Evolutionary conservation across 1,140 invertebrate genomes (phyloP).

Genomic region (Lepidurus packardi): DNA sequence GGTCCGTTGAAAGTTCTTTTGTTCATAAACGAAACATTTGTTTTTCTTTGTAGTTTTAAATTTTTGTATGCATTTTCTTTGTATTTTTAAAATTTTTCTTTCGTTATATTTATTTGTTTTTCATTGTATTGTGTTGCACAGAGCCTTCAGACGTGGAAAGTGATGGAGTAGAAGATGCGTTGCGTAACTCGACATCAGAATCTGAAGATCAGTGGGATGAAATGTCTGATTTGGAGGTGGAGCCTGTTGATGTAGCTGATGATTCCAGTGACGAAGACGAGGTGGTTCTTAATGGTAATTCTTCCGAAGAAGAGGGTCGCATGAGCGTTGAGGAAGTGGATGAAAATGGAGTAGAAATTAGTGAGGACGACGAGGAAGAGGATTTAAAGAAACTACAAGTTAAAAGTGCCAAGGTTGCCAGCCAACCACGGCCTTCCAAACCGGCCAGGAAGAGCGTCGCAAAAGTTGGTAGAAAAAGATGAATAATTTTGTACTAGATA

Average conservation of each 20-base stretch:
- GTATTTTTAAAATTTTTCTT: neutral
- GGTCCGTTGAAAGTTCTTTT: constrained; percentile 35
- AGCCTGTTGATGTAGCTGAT: constrained; percentile 36
- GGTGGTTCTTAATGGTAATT: constrained; percentile 1
- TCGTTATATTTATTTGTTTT: constrained; percentile 29
- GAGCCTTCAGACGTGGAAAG: constrained; percentile 39
- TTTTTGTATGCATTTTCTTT: neutral
- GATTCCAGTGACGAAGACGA: constrained; percentile 35
- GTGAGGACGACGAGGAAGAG: constrained; percentile 1
- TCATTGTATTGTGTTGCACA: constrained; percentile 22
- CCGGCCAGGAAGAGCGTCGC: neutral
- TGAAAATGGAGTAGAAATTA: neutral
- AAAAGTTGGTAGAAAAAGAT: neutral
- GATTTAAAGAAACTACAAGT: neutral
- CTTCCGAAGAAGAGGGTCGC: constrained; percentile 23
- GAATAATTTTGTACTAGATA: neutral
- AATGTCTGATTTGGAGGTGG: constrained; percentile 37
- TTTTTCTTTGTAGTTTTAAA: constrained; percentile 33
- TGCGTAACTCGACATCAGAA: constrained; percentile 37
- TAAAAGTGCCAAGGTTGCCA: neutral
- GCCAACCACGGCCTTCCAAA: constrained; percentile 21
- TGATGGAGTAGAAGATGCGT: constrained; percentile 36
- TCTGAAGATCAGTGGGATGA: constrained; percentile 38
- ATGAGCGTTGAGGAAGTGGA: neutral
- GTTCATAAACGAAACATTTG: neutral